These are phyloP conservation scores for Ypsolopha sequella DNA, from an alignment of 2,888 invertebrate species.

Conservation along the genomic window DNA sequence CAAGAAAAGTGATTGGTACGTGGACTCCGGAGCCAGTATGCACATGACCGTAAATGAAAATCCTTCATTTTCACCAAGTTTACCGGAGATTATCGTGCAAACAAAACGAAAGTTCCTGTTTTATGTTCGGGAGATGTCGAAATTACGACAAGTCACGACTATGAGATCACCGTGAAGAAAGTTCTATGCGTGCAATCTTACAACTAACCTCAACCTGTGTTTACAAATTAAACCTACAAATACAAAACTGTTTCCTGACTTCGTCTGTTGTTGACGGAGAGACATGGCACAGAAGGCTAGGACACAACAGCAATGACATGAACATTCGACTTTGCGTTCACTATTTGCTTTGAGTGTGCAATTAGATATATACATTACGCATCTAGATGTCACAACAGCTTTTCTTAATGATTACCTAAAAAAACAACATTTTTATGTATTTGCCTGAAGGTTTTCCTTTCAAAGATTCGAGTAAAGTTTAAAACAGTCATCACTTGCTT, in stretches of 20 bases:
- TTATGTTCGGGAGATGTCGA: slow-evolving; percentile 6
- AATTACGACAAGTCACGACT: slow-evolving; percentile 4
- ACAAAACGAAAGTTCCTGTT: slow-evolving; percentile 3
- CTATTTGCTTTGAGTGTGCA: slow-evolving; percentile 2
- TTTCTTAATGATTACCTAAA: slow-evolving; percentile 1
- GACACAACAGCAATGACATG: slow-evolving; percentile 1
- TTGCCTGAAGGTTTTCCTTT: slow-evolving; percentile 3
- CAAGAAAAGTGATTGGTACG: slow-evolving; percentile 4
- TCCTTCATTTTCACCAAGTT: not conserved
- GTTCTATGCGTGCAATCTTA: slow-evolving; percentile 7
- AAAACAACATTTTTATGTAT: slow-evolving; percentile 1
- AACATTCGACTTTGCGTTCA: slow-evolving; percentile 2
- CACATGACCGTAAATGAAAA: slow-evolving; percentile 5
- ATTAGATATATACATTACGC: not conserved
- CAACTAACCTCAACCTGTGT: slow-evolving; percentile 6
- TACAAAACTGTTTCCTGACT: not conserved
- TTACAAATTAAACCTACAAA: not conserved
- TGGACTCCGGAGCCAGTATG: slow-evolving; percentile 8
- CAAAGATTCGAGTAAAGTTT: too few species aligned
- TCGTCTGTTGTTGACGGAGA: not conserved
- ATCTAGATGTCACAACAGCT: slow-evolving; percentile 3
- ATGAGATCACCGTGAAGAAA: slow-evolving; percentile 4
- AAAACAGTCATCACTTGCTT: slow-evolving; percentile 1
- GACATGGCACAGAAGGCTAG: not conserved
- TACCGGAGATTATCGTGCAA: slow-evolving; percentile 1